phyloP scores from a whole-genome alignment of 1,140 invertebrate genomes.

The Eupristina koningsbergeri region DNA sequence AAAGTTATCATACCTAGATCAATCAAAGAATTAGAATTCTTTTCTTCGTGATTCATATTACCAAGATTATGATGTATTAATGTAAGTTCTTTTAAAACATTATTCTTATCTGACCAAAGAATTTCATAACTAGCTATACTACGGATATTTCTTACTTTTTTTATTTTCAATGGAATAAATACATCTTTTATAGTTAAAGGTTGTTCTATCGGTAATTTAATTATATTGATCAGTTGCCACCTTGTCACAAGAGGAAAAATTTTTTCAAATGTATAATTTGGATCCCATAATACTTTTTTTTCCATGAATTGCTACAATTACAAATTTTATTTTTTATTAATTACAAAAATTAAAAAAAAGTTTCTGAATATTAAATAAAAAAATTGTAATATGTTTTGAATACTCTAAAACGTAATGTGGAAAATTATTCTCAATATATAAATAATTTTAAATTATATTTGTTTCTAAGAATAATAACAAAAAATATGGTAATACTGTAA shows the following conservation, averaged over 20 bases:
- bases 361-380: not conserved
- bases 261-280: conserved; percentile 84
- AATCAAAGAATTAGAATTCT: conserved; percentile 49
- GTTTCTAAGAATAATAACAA: too few relatives aligned
- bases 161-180: conserved; percentile 73
- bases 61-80: conserved; percentile 69
- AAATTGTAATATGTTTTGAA: too few relatives aligned
- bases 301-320: conserved; percentile 77
- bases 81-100: conserved; percentile 75
- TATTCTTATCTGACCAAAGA: conserved; percentile 77
- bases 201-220: conserved; percentile 55
- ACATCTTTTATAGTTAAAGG: conserved; percentile 55
- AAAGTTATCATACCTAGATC: conserved; percentile 38
- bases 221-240: conserved; percentile 77
- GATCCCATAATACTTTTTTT: conserved; percentile 81
- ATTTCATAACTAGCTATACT: conserved; percentile 81
- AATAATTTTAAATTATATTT: too few relatives aligned
- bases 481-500: too few relatives aligned
- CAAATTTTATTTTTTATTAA: conserved; percentile 46
- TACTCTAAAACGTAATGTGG: too few relatives aligned
- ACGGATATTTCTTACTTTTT: conserved; percentile 77
- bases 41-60: conserved; percentile 57
- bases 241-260: conserved; percentile 83
- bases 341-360: not conserved
- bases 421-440: too few relatives aligned